These are phyloP conservation scores for Jaculus jaculus DNA, from an alignment of 2,113 vertebrate species.

Conservation along the genomic window DNA sequence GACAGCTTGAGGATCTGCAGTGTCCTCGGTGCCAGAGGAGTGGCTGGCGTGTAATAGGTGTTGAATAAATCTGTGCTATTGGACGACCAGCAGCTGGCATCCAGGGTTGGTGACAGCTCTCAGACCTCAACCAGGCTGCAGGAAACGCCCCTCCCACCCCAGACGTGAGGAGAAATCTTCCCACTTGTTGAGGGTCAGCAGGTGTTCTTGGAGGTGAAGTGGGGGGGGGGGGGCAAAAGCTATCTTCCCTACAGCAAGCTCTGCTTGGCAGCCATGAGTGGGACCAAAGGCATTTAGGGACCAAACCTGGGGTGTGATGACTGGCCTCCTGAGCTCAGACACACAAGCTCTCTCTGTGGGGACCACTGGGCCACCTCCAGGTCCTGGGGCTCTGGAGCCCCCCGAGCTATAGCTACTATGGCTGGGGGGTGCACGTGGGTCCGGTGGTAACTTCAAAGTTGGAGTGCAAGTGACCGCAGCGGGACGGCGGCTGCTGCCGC, in stretches of 20 bases:
- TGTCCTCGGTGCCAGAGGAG: background rate
- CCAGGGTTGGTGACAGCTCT: background rate
- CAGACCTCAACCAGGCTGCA: background rate
- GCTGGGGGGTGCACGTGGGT: background rate
- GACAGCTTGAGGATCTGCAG: rapidly evolving
- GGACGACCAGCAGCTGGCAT: background rate
- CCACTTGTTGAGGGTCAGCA: background rate
- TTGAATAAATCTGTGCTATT: background rate
- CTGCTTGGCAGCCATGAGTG: too few species aligned
- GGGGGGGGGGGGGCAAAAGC: background rate
- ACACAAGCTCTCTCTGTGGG: too few species aligned
- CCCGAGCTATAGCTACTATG: background rate
- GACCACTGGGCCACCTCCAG: background rate
- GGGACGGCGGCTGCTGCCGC: background rate
- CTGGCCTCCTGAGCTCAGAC: too few species aligned
- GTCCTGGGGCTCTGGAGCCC: background rate
- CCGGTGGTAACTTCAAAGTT: background rate
- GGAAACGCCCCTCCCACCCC: background rate
- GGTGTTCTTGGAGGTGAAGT: background rate
- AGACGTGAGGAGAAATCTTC: rapidly evolving
- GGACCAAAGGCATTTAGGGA: background rate
- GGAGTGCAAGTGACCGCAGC: background rate
- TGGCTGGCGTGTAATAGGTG: background rate
- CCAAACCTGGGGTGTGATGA: rapidly evolving
- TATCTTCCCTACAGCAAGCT: background rate